Evolutionary conservation across 2,797 vertebrate species (phyloP).

Genomic region (Phrynocephalus vlangalii): DNA sequence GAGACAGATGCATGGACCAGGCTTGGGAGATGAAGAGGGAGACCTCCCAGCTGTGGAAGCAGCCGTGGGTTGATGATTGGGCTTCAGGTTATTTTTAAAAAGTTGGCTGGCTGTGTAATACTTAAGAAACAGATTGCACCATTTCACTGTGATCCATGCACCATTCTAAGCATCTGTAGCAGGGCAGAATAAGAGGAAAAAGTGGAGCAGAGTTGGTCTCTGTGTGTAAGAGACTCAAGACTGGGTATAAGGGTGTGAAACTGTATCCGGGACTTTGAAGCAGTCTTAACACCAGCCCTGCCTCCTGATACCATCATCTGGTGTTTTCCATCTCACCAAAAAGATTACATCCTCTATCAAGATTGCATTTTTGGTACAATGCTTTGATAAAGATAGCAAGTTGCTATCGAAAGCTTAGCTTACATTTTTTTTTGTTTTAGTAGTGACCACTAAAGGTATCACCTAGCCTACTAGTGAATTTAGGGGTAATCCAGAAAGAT

Average conservation of each 20-base stretch:
- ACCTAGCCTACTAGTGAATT: background rate
- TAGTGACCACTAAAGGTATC: too few relatives aligned
- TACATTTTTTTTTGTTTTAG: too few relatives aligned
- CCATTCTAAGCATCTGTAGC: background rate
- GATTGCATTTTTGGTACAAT: too few relatives aligned
- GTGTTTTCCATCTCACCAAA: too few relatives aligned
- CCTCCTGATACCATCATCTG: too few relatives aligned
- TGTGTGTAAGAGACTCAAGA: background rate
- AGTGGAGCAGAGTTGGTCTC: too few relatives aligned
- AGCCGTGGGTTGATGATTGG: background rate
- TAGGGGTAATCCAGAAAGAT: background rate
- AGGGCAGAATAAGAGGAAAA: background rate
- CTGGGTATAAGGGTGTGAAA: background rate
- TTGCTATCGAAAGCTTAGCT: too few relatives aligned
- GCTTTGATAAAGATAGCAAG: too few relatives aligned
- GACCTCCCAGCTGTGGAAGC: background rate
- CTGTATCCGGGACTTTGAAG: too few relatives aligned
- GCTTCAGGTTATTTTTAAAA: slow-evolving; percentile 2
- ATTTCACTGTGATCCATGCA: background rate
- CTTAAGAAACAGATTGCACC: background rate
- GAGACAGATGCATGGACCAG: background rate
- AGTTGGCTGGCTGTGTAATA: background rate
- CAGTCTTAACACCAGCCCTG: too few relatives aligned
- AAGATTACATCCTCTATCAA: too few relatives aligned
- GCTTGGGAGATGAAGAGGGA: background rate